phyloP scores from a whole-genome alignment of 2,888 invertebrate species.

The Epinotia bilunana region DNA sequence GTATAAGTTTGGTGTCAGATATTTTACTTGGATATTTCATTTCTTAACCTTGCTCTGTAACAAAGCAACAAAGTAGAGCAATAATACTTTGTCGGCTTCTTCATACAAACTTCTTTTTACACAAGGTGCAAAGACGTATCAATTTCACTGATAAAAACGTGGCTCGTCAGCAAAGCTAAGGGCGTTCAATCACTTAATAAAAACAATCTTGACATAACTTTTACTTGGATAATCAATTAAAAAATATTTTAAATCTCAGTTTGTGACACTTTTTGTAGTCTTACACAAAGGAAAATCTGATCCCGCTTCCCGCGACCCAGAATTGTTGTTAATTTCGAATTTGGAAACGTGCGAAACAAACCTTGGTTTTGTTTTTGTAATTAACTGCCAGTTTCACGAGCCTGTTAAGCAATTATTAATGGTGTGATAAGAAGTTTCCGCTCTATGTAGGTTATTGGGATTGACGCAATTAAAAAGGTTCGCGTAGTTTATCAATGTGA shows the following conservation, averaged over 20 bases:
- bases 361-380: slow-evolving; percentile 32
- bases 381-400: slow-evolving; percentile 27
- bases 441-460: slow-evolving; percentile 66
- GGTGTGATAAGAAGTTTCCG: slow-evolving; percentile 72
- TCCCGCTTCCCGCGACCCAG: slow-evolving; percentile 21
- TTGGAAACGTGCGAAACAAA: slow-evolving; percentile 29
- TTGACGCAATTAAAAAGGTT: slow-evolving; percentile 59
- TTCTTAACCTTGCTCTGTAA: too few relatives aligned
- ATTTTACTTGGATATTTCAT: too few relatives aligned
- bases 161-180: too few relatives aligned
- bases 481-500: slow-evolving; percentile 47
- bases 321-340: slow-evolving; percentile 21
- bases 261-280: neutral
- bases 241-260: neutral
- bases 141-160: too few relatives aligned
- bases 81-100: too few relatives aligned
- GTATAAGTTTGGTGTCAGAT: too few relatives aligned
- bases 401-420: slow-evolving; percentile 57
- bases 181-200: too few relatives aligned
- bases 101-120: too few relatives aligned
- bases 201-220: too few relatives aligned
- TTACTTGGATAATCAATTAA: too few relatives aligned
- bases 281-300: neutral
- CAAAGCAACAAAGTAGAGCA: too few relatives aligned
- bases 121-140: too few relatives aligned